Evolutionary conservation across 92 coral and sea anemone genomes (phyloP).

Genomic region (Zoanthus sansibaricus): DNA sequence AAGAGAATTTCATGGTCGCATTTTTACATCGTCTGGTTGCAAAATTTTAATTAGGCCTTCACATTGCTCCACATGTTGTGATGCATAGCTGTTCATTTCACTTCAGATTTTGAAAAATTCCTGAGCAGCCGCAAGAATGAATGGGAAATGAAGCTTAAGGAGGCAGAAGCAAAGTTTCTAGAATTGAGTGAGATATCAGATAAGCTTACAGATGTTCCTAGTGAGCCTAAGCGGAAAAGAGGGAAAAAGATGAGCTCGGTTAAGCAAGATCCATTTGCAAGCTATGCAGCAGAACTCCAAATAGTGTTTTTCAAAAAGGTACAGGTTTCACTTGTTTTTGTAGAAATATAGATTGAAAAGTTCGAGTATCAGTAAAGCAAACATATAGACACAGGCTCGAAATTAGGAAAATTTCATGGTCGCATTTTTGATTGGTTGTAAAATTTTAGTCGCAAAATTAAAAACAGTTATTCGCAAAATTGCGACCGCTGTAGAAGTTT

Average conservation of each 20-base stretch:
- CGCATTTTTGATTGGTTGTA: too few relatives aligned
- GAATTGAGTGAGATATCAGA: slow-evolving; percentile 6
- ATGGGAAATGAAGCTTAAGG: slow-evolving; percentile 32
- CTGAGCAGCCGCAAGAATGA: background rate
- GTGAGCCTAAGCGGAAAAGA: slow-evolving; percentile 26
- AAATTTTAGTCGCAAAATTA: too few relatives aligned
- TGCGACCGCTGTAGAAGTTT: too few relatives aligned
- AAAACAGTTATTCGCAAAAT: too few relatives aligned
- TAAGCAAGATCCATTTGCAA: slow-evolving; percentile 30
- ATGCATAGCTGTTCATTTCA: too few relatives aligned
- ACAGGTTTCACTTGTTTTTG: background rate
- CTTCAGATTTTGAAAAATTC: too few relatives aligned
- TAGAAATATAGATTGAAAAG: background rate
- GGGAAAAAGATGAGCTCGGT: background rate
- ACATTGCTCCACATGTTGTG: too few relatives aligned
- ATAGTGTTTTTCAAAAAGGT: background rate
- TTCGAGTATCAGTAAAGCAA: background rate
- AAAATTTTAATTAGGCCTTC: too few relatives aligned
- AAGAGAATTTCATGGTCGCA: too few relatives aligned
- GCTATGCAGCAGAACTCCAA: background rate
- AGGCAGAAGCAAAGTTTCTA: slow-evolving; percentile 20
- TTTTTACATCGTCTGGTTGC: too few relatives aligned
- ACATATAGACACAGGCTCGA: too few relatives aligned
- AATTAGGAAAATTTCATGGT: too few relatives aligned
- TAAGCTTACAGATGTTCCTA: slow-evolving; percentile 5